phyloP scores from a whole-genome alignment of 2,888 invertebrate genomes.

The Eupithecia tripunctaria region DNA sequence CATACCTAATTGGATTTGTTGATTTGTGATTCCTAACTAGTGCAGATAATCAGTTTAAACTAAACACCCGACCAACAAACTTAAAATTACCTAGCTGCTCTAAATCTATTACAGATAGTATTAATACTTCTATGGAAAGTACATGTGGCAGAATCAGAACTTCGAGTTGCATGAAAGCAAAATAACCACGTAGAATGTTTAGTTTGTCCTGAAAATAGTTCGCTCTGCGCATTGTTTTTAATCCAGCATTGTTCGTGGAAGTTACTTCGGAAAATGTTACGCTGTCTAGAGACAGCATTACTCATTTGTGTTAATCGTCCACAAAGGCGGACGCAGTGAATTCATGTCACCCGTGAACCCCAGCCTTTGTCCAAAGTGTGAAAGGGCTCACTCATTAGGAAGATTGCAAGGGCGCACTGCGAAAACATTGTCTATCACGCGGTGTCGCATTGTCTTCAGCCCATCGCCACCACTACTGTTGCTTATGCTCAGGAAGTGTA shows the following conservation, averaged over 20 bases:
- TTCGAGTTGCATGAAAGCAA: not conserved
- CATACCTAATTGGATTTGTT: not conserved
- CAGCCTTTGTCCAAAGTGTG: conserved; percentile 80
- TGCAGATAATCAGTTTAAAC: not conserved
- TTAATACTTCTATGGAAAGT: not conserved
- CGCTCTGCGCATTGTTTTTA: conserved; percentile 6
- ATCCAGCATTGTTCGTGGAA: conserved; percentile 18
- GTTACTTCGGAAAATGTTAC: conserved; percentile 32
- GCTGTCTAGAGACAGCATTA: conserved; percentile 29
- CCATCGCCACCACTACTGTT: conserved; percentile 64
- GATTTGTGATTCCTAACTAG: not conserved
- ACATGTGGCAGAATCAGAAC: not conserved
- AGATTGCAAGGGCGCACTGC: conserved; percentile 81
- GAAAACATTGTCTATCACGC: conserved; percentile 71
- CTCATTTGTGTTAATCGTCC: conserved; percentile 62
- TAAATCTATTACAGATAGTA: not conserved
- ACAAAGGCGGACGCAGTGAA: conserved; percentile 74
- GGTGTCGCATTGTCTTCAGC: conserved; percentile 71
- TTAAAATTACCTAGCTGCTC: not conserved
- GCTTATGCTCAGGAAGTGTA: conserved; percentile 71
- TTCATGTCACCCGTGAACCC: conserved; percentile 80
- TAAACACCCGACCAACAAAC: not conserved
- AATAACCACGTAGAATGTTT: not conserved
- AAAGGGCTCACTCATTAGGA: conserved; percentile 84
- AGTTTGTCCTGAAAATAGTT: conserved; percentile 1